Percentiles rank a stretch among this genome's conserved stretches.
Conservation (phyloP, 2,888 invertebrate genomes). For the Notocelia uddmanniana region DNA sequence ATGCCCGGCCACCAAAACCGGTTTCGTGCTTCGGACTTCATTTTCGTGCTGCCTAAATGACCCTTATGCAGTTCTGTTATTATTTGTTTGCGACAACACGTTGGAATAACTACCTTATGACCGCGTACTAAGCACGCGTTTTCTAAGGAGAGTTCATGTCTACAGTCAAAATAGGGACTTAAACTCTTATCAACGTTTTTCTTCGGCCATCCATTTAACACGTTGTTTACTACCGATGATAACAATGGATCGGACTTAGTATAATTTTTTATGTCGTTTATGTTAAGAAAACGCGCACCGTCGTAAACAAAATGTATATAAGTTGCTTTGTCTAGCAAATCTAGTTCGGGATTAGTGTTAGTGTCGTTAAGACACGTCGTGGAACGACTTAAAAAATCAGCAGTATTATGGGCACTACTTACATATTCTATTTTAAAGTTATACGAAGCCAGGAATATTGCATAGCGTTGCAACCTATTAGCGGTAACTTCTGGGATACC, state of each 20-base stretch:
- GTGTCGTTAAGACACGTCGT: not conserved
- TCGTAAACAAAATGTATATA: not conserved
- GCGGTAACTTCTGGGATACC: conserved; percentile 54
- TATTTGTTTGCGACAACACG: not conserved
- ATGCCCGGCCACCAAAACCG: too few species aligned
- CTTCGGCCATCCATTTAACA: not conserved
- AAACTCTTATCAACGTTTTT: not conserved
- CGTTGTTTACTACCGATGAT: not conserved
- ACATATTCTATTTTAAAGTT: conserved; percentile 55
- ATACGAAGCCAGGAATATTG: conserved; percentile 53
- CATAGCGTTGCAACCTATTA: conserved; percentile 52
- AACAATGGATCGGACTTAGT: not conserved
- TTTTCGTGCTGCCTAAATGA: conserved; percentile 15
- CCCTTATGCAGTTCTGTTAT: conserved; percentile 6
- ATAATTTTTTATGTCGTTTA: not conserved
- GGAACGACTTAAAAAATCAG: not conserved
- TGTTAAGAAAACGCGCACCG: not conserved
- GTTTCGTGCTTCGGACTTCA: not conserved
- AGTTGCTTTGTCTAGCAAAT: not conserved
- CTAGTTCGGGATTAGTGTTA: not conserved
- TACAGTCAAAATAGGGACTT: conserved; percentile 1
- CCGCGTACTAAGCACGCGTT: not conserved
- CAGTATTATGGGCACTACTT: conserved; percentile 43
- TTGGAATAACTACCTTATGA: not conserved
- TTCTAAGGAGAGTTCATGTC: conserved; percentile 7